Percentiles rank a stretch among this genome's conserved stretches.
phyloP scores from a whole-genome alignment of 1,140 invertebrate genomes.

The Aphaenogaster rudis region DNA sequence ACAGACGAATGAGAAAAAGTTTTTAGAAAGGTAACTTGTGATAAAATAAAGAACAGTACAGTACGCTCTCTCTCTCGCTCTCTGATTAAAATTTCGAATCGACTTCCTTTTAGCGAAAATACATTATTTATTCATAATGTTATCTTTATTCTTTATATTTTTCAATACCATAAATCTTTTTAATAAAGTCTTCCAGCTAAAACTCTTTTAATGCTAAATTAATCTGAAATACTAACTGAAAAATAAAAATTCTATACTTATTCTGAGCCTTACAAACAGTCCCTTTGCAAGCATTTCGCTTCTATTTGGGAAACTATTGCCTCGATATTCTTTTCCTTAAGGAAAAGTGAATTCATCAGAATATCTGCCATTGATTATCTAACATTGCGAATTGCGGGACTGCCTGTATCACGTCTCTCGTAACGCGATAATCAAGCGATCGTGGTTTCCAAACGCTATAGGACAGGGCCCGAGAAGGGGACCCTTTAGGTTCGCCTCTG shows the following conservation, averaged over 20 bases:
- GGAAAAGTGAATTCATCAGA: neutral
- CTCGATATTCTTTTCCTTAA: neutral
- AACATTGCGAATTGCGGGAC: neutral
- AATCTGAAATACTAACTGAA: neutral
- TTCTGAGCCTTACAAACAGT: neutral
- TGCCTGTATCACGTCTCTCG: neutral
- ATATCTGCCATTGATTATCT: neutral
- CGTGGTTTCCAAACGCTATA: neutral
- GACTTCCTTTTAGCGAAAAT: neutral
- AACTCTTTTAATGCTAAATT: neutral
- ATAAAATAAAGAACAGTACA: neutral
- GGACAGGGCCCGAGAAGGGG: neutral
- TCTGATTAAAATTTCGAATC: neutral
- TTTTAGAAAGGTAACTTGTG: neutral
- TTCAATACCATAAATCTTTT: neutral
- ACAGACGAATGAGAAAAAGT: slow-evolving; percentile 3
- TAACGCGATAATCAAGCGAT: neutral
- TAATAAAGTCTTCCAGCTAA: neutral
- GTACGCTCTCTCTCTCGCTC: neutral
- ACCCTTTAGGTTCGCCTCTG: slow-evolving; percentile 20
- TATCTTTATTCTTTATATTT: neutral
- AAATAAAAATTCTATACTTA: neutral
- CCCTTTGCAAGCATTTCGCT: neutral
- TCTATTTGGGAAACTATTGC: neutral
- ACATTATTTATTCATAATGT: neutral